Base-by-base conservation (phyloP, 2,888 invertebrate species). In the Augiades crinisus region DNA sequence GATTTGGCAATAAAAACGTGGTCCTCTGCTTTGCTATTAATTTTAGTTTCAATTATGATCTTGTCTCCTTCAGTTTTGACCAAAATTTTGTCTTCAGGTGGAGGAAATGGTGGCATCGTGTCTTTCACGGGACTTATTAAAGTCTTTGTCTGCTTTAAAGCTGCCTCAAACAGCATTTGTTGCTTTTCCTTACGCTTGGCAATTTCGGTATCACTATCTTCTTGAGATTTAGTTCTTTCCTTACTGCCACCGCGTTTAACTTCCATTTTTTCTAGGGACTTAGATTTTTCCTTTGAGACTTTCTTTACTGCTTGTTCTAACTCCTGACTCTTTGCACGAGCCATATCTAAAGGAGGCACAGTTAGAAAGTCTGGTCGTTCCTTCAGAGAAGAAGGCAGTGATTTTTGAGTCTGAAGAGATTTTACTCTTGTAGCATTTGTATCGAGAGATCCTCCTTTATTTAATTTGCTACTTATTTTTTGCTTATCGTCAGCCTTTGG, bases 1-100 rank as follows among this genome's bases (percentile, higher is more conserved):
- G 94, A 93, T 68, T 94, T 94, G 0, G 94, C 94, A 63, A 94
- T 94, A 51, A 94, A 91, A 3, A 94, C 94, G 55, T 94, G 94
- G 76, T 94, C 94, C 71, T 94, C 94, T 0, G 92, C 94, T 69
- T 94, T 94, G 43, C 93, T 94, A 59, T 91, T 94, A 30, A 94
- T 94, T 77, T 94, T 94, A 4, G 94, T 92, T 76, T 94, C 94
- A 56, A 92, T 92, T 8, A 92, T 92, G 55, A 92, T 92, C 63
- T 92, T 92, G 60, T 92, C 92, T 0, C 94, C 94, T 67, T 94
- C 94, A 0, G 94, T 92, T 76, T 92, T 92, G 0, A 94, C 94
- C 5, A 93, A 70, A 19, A 94, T 94, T 73, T 93, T 94, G 70
- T 94, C 94, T 74, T 94, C 94, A 0, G 93, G 93, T 33, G 92